A percentile compares a stretch with the other conserved stretches of the same genome.
Conservation (phyloP, 64 coral and sea anemone species). For the Trachythela sp. region DNA sequence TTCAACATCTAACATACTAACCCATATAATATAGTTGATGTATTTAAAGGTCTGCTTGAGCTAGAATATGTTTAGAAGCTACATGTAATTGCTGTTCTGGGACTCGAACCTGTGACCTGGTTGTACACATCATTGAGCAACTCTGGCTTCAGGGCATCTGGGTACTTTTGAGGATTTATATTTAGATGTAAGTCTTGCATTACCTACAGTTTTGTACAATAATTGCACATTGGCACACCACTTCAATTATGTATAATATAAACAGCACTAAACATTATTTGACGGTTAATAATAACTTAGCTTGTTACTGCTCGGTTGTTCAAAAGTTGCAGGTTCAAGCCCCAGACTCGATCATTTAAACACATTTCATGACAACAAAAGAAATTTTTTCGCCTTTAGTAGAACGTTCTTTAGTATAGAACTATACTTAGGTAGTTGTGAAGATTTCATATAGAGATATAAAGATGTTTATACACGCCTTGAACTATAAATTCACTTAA, state of each 20-base stretch:
- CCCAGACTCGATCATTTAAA: background rate
- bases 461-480: no score
- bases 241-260: background rate
- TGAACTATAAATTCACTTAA: no score
- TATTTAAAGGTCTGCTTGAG: background rate
- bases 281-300: background rate
- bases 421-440: no score
- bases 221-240: background rate
- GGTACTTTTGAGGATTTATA: background rate
- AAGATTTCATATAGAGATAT: no score
- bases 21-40: background rate
- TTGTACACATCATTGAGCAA: background rate
- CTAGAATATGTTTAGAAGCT: background rate
- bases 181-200: background rate
- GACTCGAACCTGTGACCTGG: background rate
- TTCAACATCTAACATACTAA: background rate
- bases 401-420: no score
- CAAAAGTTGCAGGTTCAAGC: background rate
- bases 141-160: background rate
- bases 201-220: background rate
- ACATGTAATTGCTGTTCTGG: background rate
- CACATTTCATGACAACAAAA: no score
- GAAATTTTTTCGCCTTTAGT: no score
- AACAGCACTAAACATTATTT: background rate
- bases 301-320: background rate